Conservation (phyloP, 1,140 invertebrate genomes). For the Saccostrea glomerata region DNA sequence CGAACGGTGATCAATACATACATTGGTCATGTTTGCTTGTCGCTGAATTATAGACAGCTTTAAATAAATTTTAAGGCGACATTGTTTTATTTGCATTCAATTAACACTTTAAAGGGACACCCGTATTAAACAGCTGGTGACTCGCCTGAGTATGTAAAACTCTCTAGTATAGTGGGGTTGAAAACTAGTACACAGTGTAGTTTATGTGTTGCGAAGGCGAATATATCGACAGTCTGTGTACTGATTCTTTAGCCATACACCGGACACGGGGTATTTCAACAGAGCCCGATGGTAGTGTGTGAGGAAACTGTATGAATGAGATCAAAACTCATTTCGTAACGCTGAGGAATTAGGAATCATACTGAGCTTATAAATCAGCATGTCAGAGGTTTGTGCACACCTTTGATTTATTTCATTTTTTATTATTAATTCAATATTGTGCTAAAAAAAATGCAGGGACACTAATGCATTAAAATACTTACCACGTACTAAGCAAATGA, state of each 20-base stretch:
- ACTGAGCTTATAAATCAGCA: background rate
- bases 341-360: background rate
- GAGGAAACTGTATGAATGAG: background rate
- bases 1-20: too few species aligned
- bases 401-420: background rate
- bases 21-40: too few species aligned
- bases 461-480: too few species aligned
- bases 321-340: background rate
- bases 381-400: background rate
- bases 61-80: too few species aligned
- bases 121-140: background rate
- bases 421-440: too few species aligned
- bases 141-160: too few species aligned
- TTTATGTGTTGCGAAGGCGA: constrained; percentile 1
- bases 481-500: too few species aligned
- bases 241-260: background rate
- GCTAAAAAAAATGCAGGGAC: too few species aligned
- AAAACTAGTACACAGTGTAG: background rate
- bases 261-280: background rate
- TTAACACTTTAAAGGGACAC: too few species aligned
- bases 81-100: too few species aligned
- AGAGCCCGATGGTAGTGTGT: background rate
- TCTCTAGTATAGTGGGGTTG: background rate
- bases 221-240: background rate
- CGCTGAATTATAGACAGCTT: too few species aligned